Conservation (phyloP, 2,797 vertebrate genomes). For the Sternarchorhynchus goeldii region DNA sequence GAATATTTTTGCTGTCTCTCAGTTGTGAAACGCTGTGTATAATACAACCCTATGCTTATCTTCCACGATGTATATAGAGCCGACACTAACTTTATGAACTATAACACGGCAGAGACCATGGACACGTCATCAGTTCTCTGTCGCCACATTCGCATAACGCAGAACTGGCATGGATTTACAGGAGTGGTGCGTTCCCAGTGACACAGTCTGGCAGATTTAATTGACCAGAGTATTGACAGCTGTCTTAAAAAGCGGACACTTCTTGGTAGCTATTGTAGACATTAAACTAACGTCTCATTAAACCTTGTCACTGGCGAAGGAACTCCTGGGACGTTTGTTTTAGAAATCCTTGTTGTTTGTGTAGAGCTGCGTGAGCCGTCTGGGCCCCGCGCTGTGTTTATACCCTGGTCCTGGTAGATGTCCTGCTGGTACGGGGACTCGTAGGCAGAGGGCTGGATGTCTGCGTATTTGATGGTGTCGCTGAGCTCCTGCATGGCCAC, state of each 20-base stretch:
- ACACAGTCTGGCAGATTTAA: no score
- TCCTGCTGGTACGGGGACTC: slow-evolving; percentile 89
- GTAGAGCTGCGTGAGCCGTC: no score
- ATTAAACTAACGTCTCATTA: no score
- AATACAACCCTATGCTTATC: neutral
- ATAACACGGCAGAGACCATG: neutral
- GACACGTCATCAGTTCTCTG: neutral
- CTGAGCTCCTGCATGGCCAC: slow-evolving; percentile 93
- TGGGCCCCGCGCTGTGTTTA: neutral
- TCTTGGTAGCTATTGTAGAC: no score
- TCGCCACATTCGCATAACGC: no score
- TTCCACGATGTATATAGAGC: neutral
- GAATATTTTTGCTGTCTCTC: neutral
- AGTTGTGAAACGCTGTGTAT: neutral
- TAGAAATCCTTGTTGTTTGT: neutral
- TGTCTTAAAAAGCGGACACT: no score
- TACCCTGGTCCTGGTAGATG: slow-evolving; percentile 84
- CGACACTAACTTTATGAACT: neutral
- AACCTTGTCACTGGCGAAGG: no score
- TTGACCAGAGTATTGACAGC: no score
- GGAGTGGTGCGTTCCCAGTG: no score
- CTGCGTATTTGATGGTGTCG: slow-evolving; percentile 89
- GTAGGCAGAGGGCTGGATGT: slow-evolving; percentile 90
- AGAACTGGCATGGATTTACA: no score
- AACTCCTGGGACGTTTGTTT: no score